Evolutionary conservation across 2,113 vertebrate genomes (phyloP).

Genomic region (Microtus oregoni): DNA sequence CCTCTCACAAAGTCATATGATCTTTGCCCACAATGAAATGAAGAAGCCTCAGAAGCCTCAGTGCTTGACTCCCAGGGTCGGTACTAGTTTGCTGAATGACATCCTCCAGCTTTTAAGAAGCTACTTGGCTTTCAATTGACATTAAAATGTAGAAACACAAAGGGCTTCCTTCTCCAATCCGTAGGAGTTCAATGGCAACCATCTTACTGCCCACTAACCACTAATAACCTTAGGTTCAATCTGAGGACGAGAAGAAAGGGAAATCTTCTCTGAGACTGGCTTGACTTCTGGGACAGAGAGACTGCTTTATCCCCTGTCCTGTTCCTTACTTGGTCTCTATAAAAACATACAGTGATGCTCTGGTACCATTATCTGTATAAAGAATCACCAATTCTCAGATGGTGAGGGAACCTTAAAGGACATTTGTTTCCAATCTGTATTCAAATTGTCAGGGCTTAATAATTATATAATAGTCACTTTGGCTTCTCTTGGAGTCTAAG

Average conservation of each 20-base stretch:
- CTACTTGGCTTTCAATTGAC: neutral
- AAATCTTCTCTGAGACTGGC: neutral
- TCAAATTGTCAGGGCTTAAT: neutral
- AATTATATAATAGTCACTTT: neutral
- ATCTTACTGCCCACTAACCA: neutral
- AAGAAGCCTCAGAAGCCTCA: neutral
- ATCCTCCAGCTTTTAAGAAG: slow-evolving; percentile 18
- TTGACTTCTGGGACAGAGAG: neutral
- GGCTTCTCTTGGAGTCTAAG: slow-evolving; percentile 10
- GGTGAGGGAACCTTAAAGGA: slow-evolving; percentile 1
- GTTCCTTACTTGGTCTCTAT: neutral
- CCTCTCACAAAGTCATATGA: slow-evolving; percentile 16
- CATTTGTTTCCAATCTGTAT: slow-evolving; percentile 22
- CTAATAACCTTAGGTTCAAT: neutral
- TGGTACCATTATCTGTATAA: neutral
- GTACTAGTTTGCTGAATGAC: slow-evolving; percentile 35
- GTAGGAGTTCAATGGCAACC: slow-evolving; percentile 12
- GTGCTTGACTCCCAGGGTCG: slow-evolving; percentile 49
- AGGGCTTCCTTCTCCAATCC: neutral
- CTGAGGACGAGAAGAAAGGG: slow-evolving; percentile 9
- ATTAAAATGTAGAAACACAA: slow-evolving; percentile 58
- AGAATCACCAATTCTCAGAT: slow-evolving; percentile 10
- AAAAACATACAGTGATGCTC: neutral
- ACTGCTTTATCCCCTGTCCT: slow-evolving; percentile 27
- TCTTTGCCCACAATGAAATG: slow-evolving; percentile 35